phyloP scores from a whole-genome alignment of 2,797 vertebrate species.

The Tenualosa thibaudeaui region DNA sequence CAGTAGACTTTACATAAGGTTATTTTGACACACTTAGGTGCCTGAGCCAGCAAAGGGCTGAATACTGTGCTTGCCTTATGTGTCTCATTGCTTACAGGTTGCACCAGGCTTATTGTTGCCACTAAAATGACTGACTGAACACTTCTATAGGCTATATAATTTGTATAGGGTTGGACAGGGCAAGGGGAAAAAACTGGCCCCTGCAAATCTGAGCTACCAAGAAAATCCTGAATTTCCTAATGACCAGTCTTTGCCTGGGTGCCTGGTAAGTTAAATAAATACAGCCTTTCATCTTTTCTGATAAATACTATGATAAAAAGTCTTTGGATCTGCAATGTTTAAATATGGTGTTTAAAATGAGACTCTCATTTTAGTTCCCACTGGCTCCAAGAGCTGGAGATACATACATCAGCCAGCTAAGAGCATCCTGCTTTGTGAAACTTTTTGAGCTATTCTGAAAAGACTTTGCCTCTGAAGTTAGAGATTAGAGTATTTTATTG shows the following conservation, averaged over 20 bases:
- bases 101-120: too few species aligned
- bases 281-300: neutral
- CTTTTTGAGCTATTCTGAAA: neutral
- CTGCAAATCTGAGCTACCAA: too few species aligned
- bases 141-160: too few species aligned
- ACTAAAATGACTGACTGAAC: too few species aligned
- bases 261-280: neutral
- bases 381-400: neutral
- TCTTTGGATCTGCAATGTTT: neutral
- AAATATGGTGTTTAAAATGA: neutral
- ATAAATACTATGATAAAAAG: slow-evolving; percentile 1
- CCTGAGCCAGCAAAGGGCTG: too few species aligned
- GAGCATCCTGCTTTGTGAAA: neutral
- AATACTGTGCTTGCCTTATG: too few species aligned
- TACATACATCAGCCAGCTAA: neutral
- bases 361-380: neutral
- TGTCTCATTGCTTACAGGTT: too few species aligned
- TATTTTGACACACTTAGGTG: too few species aligned
- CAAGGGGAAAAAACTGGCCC: too few species aligned
- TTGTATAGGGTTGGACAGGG: too few species aligned
- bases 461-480: neutral
- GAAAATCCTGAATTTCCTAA: neutral
- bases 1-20: too few species aligned
- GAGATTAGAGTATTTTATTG: neutral
- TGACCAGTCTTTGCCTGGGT: neutral